phyloP scores from a whole-genome alignment of 92 coral and sea anemone species.

The Epizoanthus scotinus region DNA sequence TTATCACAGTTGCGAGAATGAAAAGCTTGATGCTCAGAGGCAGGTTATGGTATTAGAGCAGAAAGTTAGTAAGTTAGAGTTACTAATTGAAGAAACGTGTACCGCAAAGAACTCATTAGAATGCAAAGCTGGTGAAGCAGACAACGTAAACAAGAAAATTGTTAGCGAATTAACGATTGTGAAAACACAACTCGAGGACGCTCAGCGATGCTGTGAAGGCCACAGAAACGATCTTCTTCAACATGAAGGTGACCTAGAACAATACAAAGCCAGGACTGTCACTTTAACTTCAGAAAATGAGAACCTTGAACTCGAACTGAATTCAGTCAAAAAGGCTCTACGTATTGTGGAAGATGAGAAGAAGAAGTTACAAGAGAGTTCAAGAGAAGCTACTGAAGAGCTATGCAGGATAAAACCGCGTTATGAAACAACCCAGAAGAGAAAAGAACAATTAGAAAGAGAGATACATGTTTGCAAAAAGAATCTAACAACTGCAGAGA shows the following conservation, averaged over 20 bases:
- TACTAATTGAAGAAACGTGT: slow-evolving; percentile 70
- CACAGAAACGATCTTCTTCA: slow-evolving; percentile 45
- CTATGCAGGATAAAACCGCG: slow-evolving; percentile 72
- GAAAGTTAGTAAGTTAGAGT: slow-evolving; percentile 68
- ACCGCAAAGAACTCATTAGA: slow-evolving; percentile 66
- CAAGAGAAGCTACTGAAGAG: slow-evolving; percentile 76
- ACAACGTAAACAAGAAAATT: slow-evolving; percentile 64
- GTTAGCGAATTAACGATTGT: slow-evolving; percentile 72
- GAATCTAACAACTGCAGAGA: slow-evolving; percentile 68
- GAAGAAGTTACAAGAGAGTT: slow-evolving; percentile 67
- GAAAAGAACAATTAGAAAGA: slow-evolving; percentile 80
- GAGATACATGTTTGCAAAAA: slow-evolving; percentile 73
- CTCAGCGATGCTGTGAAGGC: slow-evolving; percentile 60
- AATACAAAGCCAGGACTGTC: slow-evolving; percentile 62
- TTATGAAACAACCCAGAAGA: slow-evolving; percentile 69
- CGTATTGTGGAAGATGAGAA: slow-evolving; percentile 70
- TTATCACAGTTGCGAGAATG: slow-evolving; percentile 84
- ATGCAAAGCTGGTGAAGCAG: slow-evolving; percentile 70
- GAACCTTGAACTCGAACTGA: slow-evolving; percentile 61
- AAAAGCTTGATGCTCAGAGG: slow-evolving; percentile 83
- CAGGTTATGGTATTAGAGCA: slow-evolving; percentile 85
- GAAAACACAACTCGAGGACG: slow-evolving; percentile 79
- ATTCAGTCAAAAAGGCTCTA: slow-evolving; percentile 52
- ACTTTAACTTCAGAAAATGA: slow-evolving; percentile 69
- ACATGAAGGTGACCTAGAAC: slow-evolving; percentile 65